These are phyloP conservation scores for Rhynchopsitta pachyrhyncha DNA, from an alignment of 2,113 vertebrate genomes.

Conservation along the genomic window DNA sequence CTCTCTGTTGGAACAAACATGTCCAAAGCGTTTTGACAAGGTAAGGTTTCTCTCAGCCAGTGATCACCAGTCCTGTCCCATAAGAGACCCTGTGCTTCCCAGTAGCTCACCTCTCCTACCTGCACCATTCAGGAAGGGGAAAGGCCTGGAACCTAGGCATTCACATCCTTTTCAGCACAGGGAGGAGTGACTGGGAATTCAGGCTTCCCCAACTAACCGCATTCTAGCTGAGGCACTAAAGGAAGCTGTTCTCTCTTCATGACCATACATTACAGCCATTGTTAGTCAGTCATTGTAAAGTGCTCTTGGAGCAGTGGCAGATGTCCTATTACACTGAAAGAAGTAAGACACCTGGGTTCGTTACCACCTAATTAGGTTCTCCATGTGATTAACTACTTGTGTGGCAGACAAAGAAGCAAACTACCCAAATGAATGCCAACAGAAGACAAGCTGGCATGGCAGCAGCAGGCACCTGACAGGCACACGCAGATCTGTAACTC, in stretches of 20 bases:
- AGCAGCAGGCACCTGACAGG: slow-evolving; percentile 55
- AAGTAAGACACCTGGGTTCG: slow-evolving; percentile 72
- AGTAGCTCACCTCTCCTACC: accelerated
- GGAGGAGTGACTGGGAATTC: background rate
- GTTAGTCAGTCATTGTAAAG: slow-evolving; percentile 69
- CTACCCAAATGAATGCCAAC: slow-evolving; percentile 53
- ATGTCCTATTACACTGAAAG: slow-evolving; percentile 66
- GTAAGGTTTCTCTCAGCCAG: accelerated
- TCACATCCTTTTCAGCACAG: accelerated
- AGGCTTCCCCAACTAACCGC: background rate
- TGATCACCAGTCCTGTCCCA: accelerated
- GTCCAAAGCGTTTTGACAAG: background rate
- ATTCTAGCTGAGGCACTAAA: background rate
- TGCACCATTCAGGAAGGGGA: accelerated
- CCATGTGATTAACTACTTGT: slow-evolving; percentile 72
- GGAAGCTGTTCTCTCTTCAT: slow-evolving; percentile 43
- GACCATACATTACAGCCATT: slow-evolving; percentile 66
- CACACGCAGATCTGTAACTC: background rate
- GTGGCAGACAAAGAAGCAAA: slow-evolving; percentile 60
- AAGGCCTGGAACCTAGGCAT: background rate
- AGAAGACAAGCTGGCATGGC: slow-evolving; percentile 57
- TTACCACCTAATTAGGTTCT: slow-evolving; percentile 75
- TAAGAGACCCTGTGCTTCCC: background rate
- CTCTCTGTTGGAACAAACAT: background rate
- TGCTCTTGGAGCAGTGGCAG: slow-evolving; percentile 66